These are phyloP conservation scores for Mechanitis mazaeus DNA, from an alignment of 2,888 invertebrate genomes.

Conservation along the genomic window DNA sequence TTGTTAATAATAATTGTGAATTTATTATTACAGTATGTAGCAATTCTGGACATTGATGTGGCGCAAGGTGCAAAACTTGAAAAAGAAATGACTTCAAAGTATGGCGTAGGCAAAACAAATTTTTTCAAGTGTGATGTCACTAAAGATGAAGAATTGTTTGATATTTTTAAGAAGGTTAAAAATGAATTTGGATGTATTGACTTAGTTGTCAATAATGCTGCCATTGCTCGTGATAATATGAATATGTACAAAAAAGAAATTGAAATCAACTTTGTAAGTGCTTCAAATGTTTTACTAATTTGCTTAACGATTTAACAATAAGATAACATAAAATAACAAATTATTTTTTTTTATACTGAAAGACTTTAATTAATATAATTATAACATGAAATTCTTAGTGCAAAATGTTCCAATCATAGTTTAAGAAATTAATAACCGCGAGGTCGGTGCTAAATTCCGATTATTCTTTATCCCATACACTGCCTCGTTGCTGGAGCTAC, in stretches of 20 bases:
- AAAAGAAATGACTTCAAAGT: constrained; percentile 35
- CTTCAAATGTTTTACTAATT: too few species aligned
- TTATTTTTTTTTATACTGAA: too few species aligned
- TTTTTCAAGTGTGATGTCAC: constrained; percentile 47
- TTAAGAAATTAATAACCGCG: too few species aligned
- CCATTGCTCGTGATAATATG: constrained; percentile 37
- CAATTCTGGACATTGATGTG: constrained; percentile 42
- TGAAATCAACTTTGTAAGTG: too few species aligned
- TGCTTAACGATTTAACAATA: too few species aligned
- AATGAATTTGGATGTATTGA: constrained; percentile 37
- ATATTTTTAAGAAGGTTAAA: constrained; percentile 33
- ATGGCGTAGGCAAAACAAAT: constrained; percentile 35
- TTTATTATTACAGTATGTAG: constrained; percentile 31
- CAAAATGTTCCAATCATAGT: too few species aligned
- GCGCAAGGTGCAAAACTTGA: constrained; percentile 32
- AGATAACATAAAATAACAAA: too few species aligned
- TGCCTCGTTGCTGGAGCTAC: too few species aligned
- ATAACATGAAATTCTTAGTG: too few species aligned
- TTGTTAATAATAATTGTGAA: not conserved
- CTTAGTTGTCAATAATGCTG: constrained; percentile 47
- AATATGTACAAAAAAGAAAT: constrained; percentile 38
- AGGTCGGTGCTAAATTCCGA: too few species aligned
- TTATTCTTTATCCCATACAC: too few species aligned
- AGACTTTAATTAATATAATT: too few species aligned
- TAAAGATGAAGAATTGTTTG: constrained; percentile 36